A percentile compares a stretch with the other conserved stretches of the same genome.
phyloP scores from a whole-genome alignment of 2,888 invertebrate genomes.

The Cremastinae sp. region DNA sequence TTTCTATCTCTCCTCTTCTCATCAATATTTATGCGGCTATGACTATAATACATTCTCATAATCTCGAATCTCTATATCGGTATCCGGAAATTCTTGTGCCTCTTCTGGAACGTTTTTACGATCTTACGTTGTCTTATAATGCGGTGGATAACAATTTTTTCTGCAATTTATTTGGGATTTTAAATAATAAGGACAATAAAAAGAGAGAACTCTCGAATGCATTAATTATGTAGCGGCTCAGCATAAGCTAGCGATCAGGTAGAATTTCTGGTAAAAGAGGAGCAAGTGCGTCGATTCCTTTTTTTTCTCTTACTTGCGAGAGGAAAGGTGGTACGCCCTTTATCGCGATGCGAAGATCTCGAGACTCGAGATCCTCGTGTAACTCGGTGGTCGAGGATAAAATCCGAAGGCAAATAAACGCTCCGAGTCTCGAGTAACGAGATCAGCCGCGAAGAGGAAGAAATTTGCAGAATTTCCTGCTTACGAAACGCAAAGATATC shows the following conservation, averaged over 20 bases:
- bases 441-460: slow-evolving; percentile 18
- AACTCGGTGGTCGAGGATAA: slow-evolving; percentile 55
- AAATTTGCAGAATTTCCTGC: slow-evolving; percentile 3
- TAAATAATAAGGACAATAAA: too few species aligned
- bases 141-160: slow-evolving; percentile 19
- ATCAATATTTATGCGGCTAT: slow-evolving; percentile 26
- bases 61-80: slow-evolving; percentile 12
- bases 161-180: slow-evolving; percentile 16
- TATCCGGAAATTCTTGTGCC: slow-evolving; percentile 44
- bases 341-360: slow-evolving; percentile 45
- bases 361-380: slow-evolving; percentile 40
- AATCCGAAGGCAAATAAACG: slow-evolving; percentile 38
- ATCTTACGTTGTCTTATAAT: slow-evolving; percentile 56
- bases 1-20: slow-evolving; percentile 2
- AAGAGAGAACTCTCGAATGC: too few species aligned
- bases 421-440: slow-evolving; percentile 21
- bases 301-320: neutral
- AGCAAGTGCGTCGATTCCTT: neutral
- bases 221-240: neutral
- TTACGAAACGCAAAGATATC: slow-evolving; percentile 20
- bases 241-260: slow-evolving; percentile 63
- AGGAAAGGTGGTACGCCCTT: slow-evolving; percentile 34
- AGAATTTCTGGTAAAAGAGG: slow-evolving; percentile 42
- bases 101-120: slow-evolving; percentile 33
- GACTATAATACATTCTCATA: slow-evolving; percentile 4